Conservation (phyloP, 1,140 invertebrate species). For the Paracyclopina nana region DNA sequence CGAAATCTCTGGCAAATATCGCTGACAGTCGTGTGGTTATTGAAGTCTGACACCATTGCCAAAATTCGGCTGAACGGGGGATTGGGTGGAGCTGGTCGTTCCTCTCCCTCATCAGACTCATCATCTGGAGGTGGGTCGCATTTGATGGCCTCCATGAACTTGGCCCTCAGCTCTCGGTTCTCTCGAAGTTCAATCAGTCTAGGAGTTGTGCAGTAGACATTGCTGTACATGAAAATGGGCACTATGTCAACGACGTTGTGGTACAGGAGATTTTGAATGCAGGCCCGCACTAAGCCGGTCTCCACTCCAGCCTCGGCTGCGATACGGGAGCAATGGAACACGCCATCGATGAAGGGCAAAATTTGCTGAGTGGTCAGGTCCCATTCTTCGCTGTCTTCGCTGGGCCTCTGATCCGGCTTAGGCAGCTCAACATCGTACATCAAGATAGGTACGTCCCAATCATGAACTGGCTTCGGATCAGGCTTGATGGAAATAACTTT, state of each 20-base stretch:
- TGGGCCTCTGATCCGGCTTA: no score
- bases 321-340: background rate
- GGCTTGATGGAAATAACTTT: background rate
- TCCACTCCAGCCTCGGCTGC: background rate
- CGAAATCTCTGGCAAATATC: background rate
- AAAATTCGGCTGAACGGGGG: no score
- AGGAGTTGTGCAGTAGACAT: background rate
- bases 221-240: background rate
- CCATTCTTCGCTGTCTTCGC: no score
- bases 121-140: no score
- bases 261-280: background rate
- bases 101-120: background rate
- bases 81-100: background rate
- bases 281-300: background rate
- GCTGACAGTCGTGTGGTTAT: background rate
- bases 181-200: background rate
- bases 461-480: constrained; percentile 49
- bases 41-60: background rate
- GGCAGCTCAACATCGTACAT: no score
- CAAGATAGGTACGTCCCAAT: constrained; percentile 78
- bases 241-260: background rate
- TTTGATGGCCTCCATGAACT: background rate
- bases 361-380: background rate
- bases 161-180: background rate
- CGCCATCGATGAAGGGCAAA: background rate